A percentile compares a stretch with the other conserved stretches of the same genome.
phyloP scores from a whole-genome alignment of 1,140 invertebrate genomes.

The Cherax destructor region DNA sequence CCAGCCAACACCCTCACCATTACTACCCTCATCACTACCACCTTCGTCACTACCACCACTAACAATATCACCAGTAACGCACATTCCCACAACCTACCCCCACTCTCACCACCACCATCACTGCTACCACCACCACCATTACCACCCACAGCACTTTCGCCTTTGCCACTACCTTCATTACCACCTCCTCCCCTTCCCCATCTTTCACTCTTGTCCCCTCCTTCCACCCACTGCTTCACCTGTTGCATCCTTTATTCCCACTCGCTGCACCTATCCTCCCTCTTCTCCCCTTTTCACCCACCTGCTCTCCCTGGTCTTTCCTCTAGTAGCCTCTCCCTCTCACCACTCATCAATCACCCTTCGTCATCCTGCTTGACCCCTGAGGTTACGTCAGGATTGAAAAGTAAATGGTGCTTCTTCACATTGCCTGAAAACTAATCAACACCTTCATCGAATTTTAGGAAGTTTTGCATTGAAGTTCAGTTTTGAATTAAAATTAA shows the following conservation, averaged over 20 bases:
- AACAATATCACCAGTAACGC: background rate
- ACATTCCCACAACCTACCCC: background rate
- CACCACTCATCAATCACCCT: too few species aligned
- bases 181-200: background rate
- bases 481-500: too few species aligned
- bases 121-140: too few species aligned
- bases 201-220: background rate
- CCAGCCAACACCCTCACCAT: background rate
- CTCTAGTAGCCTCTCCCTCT: too few species aligned
- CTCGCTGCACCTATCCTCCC: background rate
- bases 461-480: too few species aligned
- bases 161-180: background rate
- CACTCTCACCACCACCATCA: background rate
- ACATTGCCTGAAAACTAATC: too few species aligned
- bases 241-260: background rate
- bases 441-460: too few species aligned
- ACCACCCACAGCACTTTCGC: background rate
- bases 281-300: background rate
- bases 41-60: background rate
- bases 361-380: too few species aligned
- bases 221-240: background rate
- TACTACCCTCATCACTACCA: background rate
- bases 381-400: too few species aligned
- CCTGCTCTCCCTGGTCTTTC: too few species aligned
- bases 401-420: too few species aligned